Percentiles rank a stretch among this genome's conserved stretches.
Evolutionary conservation across 2,888 invertebrate species (phyloP).

Genomic region (Pegoplata infirma): DNA sequence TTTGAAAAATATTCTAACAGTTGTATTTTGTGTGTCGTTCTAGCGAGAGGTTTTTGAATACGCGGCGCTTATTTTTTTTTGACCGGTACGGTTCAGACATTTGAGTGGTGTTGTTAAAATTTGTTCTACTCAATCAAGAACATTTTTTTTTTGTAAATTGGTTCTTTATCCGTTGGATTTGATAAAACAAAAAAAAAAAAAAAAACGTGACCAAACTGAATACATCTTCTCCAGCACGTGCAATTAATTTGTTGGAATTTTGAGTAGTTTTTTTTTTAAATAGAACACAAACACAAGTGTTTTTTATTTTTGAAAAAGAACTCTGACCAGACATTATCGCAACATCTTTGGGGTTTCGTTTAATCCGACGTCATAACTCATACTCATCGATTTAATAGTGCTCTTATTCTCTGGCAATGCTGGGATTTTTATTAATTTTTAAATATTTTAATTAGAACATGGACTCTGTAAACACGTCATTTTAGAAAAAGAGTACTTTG

Average conservation of each 20-base stretch:
- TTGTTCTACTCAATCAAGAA: neutral
- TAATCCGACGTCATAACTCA: neutral
- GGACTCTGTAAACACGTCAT: neutral
- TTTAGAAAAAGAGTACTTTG: constrained; percentile 8
- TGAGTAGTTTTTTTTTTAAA: neutral
- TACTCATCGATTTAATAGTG: neutral
- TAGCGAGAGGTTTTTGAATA: constrained; percentile 19
- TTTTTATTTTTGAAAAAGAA: neutral
- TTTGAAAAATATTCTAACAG: no score
- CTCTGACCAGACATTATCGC: neutral
- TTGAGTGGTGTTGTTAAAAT: neutral
- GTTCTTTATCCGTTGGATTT: neutral
- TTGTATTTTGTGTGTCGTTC: constrained; percentile 33
- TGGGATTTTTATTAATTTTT: neutral
- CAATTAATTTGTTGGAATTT: constrained; percentile 2
- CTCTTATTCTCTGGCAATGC: neutral
- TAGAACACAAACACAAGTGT: no score
- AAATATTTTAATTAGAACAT: neutral
- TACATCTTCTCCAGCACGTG: constrained; percentile 24
- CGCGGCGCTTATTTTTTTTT: neutral
- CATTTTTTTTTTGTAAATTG: neutral
- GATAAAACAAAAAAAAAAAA: constrained; percentile 6
- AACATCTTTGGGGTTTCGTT: neutral
- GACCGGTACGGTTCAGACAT: neutral
- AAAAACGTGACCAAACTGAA: neutral